Base-by-base conservation (phyloP, 2,113 vertebrate genomes). In the Chamaetylas fuelleborni region DNA sequence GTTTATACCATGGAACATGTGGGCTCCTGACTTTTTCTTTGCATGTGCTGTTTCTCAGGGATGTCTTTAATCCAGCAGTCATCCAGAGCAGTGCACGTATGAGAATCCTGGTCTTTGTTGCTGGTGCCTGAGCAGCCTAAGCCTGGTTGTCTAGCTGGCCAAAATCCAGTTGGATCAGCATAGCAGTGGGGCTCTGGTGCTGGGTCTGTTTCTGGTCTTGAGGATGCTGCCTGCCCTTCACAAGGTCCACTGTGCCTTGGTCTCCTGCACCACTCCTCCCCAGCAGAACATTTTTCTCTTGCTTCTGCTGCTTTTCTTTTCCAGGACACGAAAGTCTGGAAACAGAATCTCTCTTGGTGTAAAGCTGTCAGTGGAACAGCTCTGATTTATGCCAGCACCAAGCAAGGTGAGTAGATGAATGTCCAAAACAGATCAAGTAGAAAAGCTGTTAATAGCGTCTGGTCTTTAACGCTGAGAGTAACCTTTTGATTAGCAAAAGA, bases 321-420 rank as follows among this genome's bases (percentile, higher is more conserved):
- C 69, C 36, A 56, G 53, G 65, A 61, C 24, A 33, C 0, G 1
- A 57, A 86, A 81, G 19, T 51, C 72, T 86, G 81, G 31, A 89
- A 88, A 74, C n/a, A 70, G 76, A 88, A 67, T 66, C 50, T 71
- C 77, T 94, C 31, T 54, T 84, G 51, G 36, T 74, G 66, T 73
- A 84, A 92, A 94, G 64, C 80, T 94, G 86, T 72, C 86, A 72
- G 65, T 36, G 76, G 56, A 95, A 74, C 13, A 12, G 77, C 80
- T 64, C 65, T 96, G 88, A 95, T 95, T 94, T 89, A 84, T 95
- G 77, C 25, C 92, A 89, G 91, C 3, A 1, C 34, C 25, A 26
- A 92, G 91, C 8, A n/a, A 64, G 40, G 56, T 51, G 0, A 43
- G 31, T 47, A 71, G 60, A 78, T 61, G 81, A 58, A 53, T 36